A percentile compares a stretch with the other conserved stretches of the same genome.
phyloP scores from a whole-genome alignment of 1,140 invertebrate genomes.

The Cydia pomonella region DNA sequence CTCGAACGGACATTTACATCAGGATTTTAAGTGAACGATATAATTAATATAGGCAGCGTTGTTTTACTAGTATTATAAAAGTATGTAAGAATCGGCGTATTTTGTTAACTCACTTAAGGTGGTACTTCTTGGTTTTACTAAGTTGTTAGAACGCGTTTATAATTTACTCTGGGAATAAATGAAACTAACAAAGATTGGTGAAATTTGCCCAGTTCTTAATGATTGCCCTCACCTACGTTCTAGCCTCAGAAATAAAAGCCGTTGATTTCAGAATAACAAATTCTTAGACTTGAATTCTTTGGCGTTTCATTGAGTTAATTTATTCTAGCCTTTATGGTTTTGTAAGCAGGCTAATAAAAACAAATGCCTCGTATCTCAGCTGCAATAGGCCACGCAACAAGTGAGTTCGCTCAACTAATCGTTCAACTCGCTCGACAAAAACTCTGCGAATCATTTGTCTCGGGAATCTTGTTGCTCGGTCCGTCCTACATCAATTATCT shows the following conservation, averaged over 20 bases:
- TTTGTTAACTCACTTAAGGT: too few species aligned
- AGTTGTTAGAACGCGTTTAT: too few species aligned
- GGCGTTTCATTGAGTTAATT: not conserved
- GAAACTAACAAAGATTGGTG: too few species aligned
- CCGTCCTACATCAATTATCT: conserved; percentile 13
- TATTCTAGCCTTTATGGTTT: not conserved
- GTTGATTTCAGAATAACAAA: too few species aligned
- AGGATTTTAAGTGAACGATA: not conserved
- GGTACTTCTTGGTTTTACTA: too few species aligned
- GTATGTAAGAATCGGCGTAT: too few species aligned
- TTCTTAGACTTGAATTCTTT: too few species aligned
- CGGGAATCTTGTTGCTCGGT: not conserved
- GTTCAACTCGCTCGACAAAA: conserved; percentile 39
- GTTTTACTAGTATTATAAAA: too few species aligned
- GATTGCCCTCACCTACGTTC: too few species aligned
- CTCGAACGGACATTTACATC: not conserved
- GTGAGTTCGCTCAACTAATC: conserved; percentile 56
- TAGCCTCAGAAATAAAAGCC: not conserved
- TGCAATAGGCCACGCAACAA: conserved; percentile 56
- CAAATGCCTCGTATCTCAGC: conserved; percentile 19
- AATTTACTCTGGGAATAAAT: too few species aligned
- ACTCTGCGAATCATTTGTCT: conserved; percentile 16
- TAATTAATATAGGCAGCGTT: not conserved
- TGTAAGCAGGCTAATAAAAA: conserved; percentile 14
- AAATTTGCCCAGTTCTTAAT: too few species aligned